phyloP scores from a whole-genome alignment of 2,888 invertebrate genomes.

The Chaetogeoica ovagalla region DNA sequence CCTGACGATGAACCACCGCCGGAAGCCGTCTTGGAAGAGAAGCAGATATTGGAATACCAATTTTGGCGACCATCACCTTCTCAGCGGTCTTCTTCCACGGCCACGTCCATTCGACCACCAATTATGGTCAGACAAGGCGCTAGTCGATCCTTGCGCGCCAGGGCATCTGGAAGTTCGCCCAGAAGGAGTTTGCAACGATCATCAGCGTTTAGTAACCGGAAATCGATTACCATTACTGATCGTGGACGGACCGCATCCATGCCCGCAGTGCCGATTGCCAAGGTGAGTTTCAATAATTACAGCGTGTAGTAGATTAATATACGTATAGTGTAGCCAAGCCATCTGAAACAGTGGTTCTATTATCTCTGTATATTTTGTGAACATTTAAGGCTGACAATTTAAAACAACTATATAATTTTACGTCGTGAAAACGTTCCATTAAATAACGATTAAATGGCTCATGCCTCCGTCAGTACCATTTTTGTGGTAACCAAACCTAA shows the following conservation, averaged over 20 bases:
- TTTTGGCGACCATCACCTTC: constrained; percentile 46
- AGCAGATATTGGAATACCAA: constrained; percentile 30
- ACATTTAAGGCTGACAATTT: too few relatives aligned
- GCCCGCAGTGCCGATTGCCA: constrained; percentile 61
- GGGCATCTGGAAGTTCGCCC: constrained; percentile 24
- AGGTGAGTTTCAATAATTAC: constrained; percentile 57
- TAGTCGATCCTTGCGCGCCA: constrained; percentile 5
- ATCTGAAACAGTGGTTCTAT: not conserved
- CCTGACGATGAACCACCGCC: constrained; percentile 40
- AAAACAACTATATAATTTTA: too few relatives aligned
- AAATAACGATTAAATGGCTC: too few relatives aligned
- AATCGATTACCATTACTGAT: constrained; percentile 51
- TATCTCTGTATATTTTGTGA: not conserved
- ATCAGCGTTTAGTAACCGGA: constrained; percentile 17
- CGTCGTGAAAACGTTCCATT: too few relatives aligned
- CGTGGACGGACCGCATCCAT: constrained; percentile 61
- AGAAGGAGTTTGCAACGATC: constrained; percentile 39
- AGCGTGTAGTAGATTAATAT: not conserved
- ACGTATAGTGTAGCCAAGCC: not conserved
- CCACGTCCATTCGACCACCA: constrained; percentile 24
- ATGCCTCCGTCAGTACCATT: too few relatives aligned
- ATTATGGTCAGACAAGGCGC: constrained; percentile 18
- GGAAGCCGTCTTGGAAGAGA: constrained; percentile 42
- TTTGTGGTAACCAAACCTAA: too few relatives aligned
- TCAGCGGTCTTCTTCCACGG: constrained; percentile 43